Conservation (phyloP, 1,140 invertebrate species). For the Sinella curviseta region DNA sequence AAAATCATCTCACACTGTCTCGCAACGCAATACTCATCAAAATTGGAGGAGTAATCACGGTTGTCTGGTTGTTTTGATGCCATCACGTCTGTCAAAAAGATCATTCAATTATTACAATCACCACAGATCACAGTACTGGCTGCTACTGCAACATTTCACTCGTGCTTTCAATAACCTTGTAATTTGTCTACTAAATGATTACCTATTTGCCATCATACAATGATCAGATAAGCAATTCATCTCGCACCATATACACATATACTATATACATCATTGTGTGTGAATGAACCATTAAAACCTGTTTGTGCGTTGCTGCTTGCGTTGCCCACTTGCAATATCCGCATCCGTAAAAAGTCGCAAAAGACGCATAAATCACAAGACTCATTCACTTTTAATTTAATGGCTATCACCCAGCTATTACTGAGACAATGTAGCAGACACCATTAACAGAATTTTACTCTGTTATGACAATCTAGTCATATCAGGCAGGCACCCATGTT, state of each 20-base stretch:
- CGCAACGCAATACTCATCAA: background rate
- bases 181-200: too few species aligned
- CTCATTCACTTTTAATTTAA: background rate
- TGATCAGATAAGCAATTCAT: too few species aligned
- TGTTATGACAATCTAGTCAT: background rate
- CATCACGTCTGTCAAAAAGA: background rate
- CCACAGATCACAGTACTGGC: too few species aligned
- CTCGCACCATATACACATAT: too few species aligned
- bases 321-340: background rate
- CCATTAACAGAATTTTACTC: too few species aligned
- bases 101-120: too few species aligned
- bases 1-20: background rate
- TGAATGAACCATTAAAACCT: constrained; percentile 13
- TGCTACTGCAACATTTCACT: too few species aligned
- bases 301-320: background rate
- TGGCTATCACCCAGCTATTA: too few species aligned
- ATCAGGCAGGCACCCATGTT: too few species aligned
- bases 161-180: background rate
- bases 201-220: too few species aligned
- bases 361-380: background rate
- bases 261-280: too few species aligned
- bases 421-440: too few species aligned
- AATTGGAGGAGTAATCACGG: background rate
- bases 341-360: background rate
- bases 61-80: constrained; percentile 12